phyloP scores from a whole-genome alignment of 2,113 vertebrate species.

The Nettapus auritus region DNA sequence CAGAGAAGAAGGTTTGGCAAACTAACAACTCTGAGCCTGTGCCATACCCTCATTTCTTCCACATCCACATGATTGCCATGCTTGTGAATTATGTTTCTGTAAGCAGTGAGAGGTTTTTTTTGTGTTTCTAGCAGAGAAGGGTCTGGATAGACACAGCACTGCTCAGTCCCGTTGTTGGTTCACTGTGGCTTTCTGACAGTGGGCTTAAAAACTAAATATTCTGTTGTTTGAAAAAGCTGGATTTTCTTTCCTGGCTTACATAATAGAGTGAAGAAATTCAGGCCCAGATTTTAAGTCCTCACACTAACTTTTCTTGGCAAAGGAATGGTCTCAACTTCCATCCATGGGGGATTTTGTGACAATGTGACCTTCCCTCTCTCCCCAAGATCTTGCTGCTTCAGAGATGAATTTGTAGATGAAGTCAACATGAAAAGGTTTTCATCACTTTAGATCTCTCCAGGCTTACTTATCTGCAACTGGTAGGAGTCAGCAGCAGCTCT shows the following conservation, averaged over 20 bases:
- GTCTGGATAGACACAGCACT: not conserved
- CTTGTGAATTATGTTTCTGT: not conserved
- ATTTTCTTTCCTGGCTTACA: not conserved
- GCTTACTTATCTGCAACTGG: not conserved
- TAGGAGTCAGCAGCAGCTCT: not conserved
- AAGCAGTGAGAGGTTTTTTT: not conserved
- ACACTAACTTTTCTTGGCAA: not conserved
- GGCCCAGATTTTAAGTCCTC: not conserved
- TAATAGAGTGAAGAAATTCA: not conserved
- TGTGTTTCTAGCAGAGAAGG: not conserved
- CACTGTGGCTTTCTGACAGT: not conserved
- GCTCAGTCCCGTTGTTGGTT: not conserved
- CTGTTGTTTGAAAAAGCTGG: not conserved
- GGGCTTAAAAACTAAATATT: not conserved
- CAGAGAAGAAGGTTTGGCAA: not conserved
- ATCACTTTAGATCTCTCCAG: not conserved
- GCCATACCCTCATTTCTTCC: not conserved
- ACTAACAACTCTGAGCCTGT: not conserved
- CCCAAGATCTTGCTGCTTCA: not conserved
- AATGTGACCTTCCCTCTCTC: not conserved
- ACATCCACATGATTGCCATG: not conserved
- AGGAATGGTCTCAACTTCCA: not conserved
- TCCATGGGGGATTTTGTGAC: not conserved
- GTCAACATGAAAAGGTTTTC: not conserved
- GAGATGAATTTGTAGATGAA: not conserved